Evolutionary conservation across 2,797 vertebrate species (phyloP).

Genomic region (Amazona finschi): DNA sequence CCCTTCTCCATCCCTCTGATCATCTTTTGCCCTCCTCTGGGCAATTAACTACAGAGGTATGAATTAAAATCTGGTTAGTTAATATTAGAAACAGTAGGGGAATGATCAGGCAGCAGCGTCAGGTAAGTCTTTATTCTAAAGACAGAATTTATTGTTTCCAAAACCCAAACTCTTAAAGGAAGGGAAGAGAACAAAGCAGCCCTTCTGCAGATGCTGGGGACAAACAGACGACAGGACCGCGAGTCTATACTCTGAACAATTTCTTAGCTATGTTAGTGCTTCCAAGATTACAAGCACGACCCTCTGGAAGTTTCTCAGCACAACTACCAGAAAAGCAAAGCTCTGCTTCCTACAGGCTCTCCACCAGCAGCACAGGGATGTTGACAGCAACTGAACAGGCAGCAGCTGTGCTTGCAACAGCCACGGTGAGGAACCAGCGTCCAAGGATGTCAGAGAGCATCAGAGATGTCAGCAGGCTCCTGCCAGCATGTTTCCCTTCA

Average conservation of each 20-base stretch:
- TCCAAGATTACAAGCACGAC: background rate
- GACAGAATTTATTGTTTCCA: background rate
- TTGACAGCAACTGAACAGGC: background rate
- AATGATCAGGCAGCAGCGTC: background rate
- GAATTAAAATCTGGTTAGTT: constrained; percentile 25
- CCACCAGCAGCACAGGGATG: background rate
- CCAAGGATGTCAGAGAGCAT: constrained; percentile 26
- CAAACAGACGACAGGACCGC: fast-evolving
- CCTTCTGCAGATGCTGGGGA: background rate
- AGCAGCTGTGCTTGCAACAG: constrained; percentile 29
- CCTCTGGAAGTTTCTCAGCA: background rate
- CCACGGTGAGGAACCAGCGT: background rate
- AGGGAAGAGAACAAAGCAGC: background rate
- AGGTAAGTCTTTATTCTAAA: background rate
- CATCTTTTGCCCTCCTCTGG: background rate
- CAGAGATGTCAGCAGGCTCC: constrained; percentile 14
- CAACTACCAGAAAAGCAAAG: background rate
- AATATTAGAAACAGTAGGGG: background rate
- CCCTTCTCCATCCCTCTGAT: background rate
- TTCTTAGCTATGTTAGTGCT: background rate
- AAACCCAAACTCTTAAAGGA: background rate
- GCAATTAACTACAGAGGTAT: background rate
- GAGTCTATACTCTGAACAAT: background rate
- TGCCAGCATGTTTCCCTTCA: constrained; percentile 14
- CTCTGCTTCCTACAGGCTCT: background rate